Evolutionary conservation across 2,797 vertebrate genomes (phyloP).

Genomic region (Halcyon leucocephala): DNA sequence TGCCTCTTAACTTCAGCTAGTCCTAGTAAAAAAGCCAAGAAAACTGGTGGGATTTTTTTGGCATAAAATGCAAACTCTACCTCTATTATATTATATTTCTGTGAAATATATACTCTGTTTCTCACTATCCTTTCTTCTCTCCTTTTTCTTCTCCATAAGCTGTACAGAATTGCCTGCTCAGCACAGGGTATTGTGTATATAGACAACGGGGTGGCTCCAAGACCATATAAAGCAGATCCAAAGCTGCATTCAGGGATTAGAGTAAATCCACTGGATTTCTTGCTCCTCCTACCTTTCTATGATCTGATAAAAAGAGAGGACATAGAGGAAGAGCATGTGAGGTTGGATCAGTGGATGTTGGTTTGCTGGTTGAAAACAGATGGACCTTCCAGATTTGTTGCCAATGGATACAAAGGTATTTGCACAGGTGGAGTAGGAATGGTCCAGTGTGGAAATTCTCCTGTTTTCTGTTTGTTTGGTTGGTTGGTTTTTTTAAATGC

Average conservation of each 20-base stretch:
- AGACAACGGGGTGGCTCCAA: not conserved
- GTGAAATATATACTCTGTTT: not conserved
- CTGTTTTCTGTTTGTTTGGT: not conserved
- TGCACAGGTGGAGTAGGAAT: not conserved
- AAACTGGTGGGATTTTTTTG: not conserved
- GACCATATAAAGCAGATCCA: not conserved
- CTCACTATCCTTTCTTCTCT: not conserved
- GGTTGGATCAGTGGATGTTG: not conserved
- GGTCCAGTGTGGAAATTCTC: not conserved
- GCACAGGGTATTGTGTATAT: not conserved
- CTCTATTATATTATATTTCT: not conserved
- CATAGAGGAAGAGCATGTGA: not conserved
- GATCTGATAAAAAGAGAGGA: not conserved
- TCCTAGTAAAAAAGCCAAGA: not conserved
- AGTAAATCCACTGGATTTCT: not conserved
- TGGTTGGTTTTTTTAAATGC: not conserved
- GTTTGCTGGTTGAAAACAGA: not conserved
- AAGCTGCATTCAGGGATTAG: not conserved
- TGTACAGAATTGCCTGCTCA: not conserved
- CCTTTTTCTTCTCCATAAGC: not conserved
- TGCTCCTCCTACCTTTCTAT: not conserved
- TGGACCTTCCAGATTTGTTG: not conserved
- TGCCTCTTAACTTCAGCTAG: not conserved
- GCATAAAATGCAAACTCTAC: not conserved
- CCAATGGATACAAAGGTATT: not conserved